A percentile compares a stretch with the other conserved stretches of the same genome.
These are phyloP conservation scores for Hippocampus comes DNA, from an alignment of 2,113 vertebrate genomes.

Conservation along the genomic window DNA sequence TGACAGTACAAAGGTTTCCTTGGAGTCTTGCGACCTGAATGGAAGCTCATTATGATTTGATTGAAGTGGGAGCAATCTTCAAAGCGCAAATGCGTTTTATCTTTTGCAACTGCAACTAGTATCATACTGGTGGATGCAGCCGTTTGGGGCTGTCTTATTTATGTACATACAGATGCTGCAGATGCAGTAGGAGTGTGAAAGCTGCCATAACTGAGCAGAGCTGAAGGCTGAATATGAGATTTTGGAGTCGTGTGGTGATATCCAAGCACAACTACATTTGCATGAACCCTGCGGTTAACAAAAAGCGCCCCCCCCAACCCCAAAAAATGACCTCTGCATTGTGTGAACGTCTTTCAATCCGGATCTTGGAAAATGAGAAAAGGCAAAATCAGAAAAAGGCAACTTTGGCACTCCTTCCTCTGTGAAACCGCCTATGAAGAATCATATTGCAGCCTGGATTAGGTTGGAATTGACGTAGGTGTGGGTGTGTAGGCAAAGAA, in stretches of 20 bases:
- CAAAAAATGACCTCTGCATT: constrained; percentile 18
- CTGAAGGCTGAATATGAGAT: constrained; percentile 1
- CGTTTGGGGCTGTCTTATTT: neutral
- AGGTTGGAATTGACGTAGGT: constrained; percentile 13
- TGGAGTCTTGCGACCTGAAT: neutral
- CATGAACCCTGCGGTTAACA: constrained; percentile 21
- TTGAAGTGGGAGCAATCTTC: neutral
- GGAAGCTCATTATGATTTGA: neutral
- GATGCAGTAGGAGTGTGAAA: constrained; percentile 1
- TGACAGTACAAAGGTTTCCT: neutral
- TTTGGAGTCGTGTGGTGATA: constrained; percentile 14
- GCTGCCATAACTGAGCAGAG: constrained; percentile 19
- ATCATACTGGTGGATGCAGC: neutral
- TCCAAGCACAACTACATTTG: constrained; percentile 17
- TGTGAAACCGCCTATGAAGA: neutral
- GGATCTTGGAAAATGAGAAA: constrained; percentile 1
- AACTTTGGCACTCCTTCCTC: constrained; percentile 11
- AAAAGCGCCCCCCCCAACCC: constrained; percentile 31
- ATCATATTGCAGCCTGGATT: constrained; percentile 9
- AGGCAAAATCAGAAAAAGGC: constrained; percentile 7
- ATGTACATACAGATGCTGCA: neutral
- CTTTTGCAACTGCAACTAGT: neutral
- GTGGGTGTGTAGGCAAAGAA: neutral
- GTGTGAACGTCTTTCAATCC: constrained; percentile 16
- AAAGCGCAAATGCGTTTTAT: neutral